Conservation (phyloP, 2,888 invertebrate species). For the Invenusta paracnida region DNA sequence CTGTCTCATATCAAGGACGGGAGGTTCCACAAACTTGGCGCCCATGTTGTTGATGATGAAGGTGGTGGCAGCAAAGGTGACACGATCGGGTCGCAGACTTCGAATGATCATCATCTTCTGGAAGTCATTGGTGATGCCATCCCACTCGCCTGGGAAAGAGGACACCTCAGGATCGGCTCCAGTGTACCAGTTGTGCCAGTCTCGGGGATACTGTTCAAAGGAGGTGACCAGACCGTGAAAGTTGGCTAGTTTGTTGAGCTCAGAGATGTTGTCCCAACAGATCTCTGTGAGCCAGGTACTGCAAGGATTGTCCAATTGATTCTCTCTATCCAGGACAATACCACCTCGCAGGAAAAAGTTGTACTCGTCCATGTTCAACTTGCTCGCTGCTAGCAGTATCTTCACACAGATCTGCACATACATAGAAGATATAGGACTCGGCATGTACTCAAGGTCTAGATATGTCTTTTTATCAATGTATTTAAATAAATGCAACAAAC, state of each 20-base stretch:
- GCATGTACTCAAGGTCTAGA: no score
- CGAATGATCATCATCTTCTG: slow-evolving; percentile 78
- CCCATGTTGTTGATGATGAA: slow-evolving; percentile 75
- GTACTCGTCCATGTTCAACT: slow-evolving; percentile 72
- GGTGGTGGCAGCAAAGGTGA: slow-evolving; percentile 72
- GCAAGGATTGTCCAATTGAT: slow-evolving; percentile 76
- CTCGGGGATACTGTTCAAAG: slow-evolving; percentile 73
- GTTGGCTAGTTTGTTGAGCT: slow-evolving; percentile 77
- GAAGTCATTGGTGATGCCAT: slow-evolving; percentile 75
- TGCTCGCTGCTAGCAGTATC: slow-evolving; percentile 72
- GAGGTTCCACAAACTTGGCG: slow-evolving; percentile 76
- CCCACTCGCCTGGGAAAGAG: slow-evolving; percentile 77
- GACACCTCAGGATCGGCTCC: slow-evolving; percentile 72
- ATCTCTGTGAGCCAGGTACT: slow-evolving; percentile 74
- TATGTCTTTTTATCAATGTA: no score
- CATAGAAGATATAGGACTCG: slow-evolving; percentile 81
- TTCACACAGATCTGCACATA: slow-evolving; percentile 83
- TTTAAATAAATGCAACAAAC: no score
- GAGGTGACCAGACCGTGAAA: slow-evolving; percentile 76
- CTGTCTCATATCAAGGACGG: slow-evolving; percentile 72
- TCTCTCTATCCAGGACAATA: slow-evolving; percentile 75
- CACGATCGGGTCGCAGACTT: slow-evolving; percentile 75
- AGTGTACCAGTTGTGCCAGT: slow-evolving; percentile 77
- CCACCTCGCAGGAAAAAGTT: slow-evolving; percentile 79
- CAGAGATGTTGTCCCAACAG: slow-evolving; percentile 83